A percentile compares a stretch with the other conserved stretches of the same genome.
Conservation (phyloP, 2,888 invertebrate genomes). For the Agrotis puta region DNA sequence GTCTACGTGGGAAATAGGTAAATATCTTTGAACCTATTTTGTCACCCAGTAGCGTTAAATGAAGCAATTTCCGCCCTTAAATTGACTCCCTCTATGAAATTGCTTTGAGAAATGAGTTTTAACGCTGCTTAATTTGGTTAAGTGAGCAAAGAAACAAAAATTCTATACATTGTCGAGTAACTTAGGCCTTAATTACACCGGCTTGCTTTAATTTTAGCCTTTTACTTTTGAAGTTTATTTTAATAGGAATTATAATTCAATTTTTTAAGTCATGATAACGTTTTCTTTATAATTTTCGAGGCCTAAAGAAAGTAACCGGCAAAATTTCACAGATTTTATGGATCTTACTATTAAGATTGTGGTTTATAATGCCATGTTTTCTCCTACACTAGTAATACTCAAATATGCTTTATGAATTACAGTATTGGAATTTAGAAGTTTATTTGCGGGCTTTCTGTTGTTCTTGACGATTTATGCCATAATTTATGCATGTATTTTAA, state of each 20-base stretch:
- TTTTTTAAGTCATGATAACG: neutral
- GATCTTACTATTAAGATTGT: neutral
- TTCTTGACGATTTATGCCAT: no score
- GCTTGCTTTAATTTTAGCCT: conserved; percentile 46
- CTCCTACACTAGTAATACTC: no score
- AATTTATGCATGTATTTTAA: no score
- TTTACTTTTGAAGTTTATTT: conserved; percentile 11
- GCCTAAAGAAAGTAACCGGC: neutral
- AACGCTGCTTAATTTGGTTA: conserved; percentile 75
- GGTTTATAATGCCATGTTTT: no score
- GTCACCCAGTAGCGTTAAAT: conserved; percentile 79
- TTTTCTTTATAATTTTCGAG: neutral
- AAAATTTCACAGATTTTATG: neutral
- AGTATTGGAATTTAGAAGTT: no score
- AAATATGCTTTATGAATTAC: no score
- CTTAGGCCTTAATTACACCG: conserved; percentile 57
- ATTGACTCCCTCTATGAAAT: conserved; percentile 80
- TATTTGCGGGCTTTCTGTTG: no score
- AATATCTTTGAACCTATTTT: conserved; percentile 73
- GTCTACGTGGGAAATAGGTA: conserved; percentile 68
- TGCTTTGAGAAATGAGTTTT: conserved; percentile 76
- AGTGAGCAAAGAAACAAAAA: conserved; percentile 73
- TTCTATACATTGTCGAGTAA: conserved; percentile 58
- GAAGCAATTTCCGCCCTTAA: conserved; percentile 82
- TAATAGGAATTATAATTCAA: neutral